Evolutionary conservation across 2,888 invertebrate species (phyloP).

Genomic region (Dicyrtomina minuta): DNA sequence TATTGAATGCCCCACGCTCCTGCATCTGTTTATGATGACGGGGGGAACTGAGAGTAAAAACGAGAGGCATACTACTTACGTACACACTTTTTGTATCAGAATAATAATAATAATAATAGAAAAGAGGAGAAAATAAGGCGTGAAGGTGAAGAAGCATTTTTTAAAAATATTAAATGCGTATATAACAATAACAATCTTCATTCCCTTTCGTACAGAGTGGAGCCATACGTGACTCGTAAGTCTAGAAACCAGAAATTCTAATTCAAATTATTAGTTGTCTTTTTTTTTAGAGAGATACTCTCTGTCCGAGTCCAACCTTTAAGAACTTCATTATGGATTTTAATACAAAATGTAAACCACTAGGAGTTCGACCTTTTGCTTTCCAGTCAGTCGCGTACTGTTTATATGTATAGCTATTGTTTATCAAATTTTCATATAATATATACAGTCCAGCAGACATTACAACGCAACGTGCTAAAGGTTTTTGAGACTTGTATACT

Average conservation of each 20-base stretch:
- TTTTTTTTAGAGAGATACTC: background rate
- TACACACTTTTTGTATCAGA: background rate
- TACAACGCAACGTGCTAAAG: no score
- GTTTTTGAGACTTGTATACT: background rate
- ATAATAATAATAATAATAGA: no score
- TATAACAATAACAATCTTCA: constrained; percentile 5
- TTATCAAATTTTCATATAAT: no score
- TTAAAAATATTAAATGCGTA: constrained; percentile 7
- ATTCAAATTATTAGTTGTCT: background rate
- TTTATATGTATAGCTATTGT: no score
- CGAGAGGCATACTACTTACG: background rate
- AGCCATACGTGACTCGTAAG: constrained; percentile 16
- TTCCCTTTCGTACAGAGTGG: background rate
- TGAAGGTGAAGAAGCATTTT: constrained; percentile 13
- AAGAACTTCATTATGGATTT: background rate
- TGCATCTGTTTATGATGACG: background rate
- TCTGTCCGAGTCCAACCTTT: no score
- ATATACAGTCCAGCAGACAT: no score
- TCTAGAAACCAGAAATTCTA: background rate
- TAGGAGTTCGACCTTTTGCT: no score
- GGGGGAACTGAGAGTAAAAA: background rate
- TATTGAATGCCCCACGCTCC: background rate
- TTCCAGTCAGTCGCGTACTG: no score
- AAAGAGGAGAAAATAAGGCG: background rate
- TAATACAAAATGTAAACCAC: no score